A percentile compares a stretch with the other conserved stretches of the same genome.
Evolutionary conservation across 1,140 invertebrate genomes (phyloP).

Genomic region (Himalopsyche phryganea): DNA sequence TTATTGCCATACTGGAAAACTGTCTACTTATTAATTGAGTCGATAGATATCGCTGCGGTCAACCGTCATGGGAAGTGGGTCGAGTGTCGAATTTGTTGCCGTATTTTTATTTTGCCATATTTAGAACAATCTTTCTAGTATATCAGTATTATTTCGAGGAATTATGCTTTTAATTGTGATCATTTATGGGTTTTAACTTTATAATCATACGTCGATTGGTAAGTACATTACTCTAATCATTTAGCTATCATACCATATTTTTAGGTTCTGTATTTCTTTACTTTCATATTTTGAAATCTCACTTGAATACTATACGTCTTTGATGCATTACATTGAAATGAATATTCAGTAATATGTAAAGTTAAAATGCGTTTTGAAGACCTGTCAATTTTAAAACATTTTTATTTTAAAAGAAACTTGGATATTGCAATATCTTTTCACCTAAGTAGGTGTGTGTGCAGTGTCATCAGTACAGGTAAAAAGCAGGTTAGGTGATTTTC

Average conservation of each 20-base stretch:
- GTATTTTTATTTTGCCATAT: constrained; percentile 35
- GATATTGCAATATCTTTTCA: constrained; percentile 12
- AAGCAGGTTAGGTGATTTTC: constrained; percentile 7
- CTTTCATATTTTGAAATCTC: constrained; percentile 20
- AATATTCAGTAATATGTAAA: background rate
- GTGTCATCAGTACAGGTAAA: constrained; percentile 19
- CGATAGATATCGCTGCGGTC: constrained; percentile 23
- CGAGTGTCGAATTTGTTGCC: constrained; percentile 40
- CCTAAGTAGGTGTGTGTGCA: constrained; percentile 15
- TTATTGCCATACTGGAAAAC: no score
- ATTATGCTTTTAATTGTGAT: constrained; percentile 16
- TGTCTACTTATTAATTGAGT: no score
- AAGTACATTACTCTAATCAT: constrained; percentile 8
- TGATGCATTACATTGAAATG: background rate
- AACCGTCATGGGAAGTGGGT: constrained; percentile 47
- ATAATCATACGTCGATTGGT: constrained; percentile 13
- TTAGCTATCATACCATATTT: constrained; percentile 21
- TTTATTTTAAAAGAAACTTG: no score
- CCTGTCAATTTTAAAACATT: background rate
- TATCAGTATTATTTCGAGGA: background rate
- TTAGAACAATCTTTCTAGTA: constrained; percentile 17
- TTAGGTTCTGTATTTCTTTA: constrained; percentile 20
- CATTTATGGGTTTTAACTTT: constrained; percentile 11
- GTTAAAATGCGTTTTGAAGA: background rate
- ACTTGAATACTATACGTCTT: constrained; percentile 1